Evolutionary conservation across 2,113 vertebrate species (phyloP).

Genomic region (Apeltes quadracus): DNA sequence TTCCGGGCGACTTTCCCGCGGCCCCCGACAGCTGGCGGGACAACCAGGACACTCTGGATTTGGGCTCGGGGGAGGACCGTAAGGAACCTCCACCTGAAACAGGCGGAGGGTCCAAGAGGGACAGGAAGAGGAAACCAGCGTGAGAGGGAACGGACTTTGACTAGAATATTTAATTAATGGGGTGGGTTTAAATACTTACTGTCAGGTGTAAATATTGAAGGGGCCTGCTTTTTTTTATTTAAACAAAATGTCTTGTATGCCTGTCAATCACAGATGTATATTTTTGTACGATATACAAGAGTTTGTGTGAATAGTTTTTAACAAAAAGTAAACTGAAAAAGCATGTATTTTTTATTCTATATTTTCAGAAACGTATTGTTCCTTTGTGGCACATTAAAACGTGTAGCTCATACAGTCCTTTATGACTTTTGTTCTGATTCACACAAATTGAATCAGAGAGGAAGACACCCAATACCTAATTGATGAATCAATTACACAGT

Average conservation of each 20-base stretch:
- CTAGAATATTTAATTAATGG: constrained; percentile 58
- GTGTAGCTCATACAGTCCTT: constrained; percentile 31
- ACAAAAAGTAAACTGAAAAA: constrained; percentile 38
- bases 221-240: constrained; percentile 70
- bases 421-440: not conserved
- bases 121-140: constrained; percentile 77
- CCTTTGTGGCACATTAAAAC: constrained; percentile 52
- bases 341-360: constrained; percentile 32
- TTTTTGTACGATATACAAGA: constrained; percentile 78
- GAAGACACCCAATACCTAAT: not conserved
- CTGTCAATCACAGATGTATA: constrained; percentile 77
- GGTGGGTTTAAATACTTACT: constrained; percentile 20
- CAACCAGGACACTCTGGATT: constrained; percentile 84
- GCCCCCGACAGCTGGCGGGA: constrained; percentile 86
- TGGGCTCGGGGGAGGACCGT: constrained; percentile 90
- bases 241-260: constrained; percentile 68
- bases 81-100: constrained; percentile 71
- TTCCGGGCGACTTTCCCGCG: constrained; percentile 83
- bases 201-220: constrained; percentile 70
- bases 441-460: not conserved
- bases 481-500: not conserved
- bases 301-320: constrained; percentile 56
- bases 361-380: constrained; percentile 26
- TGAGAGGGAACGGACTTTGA: constrained; percentile 60
- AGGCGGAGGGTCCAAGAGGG: constrained; percentile 70